Evolutionary conservation across 2,797 vertebrate genomes (phyloP), one percentile per base, ranked within the genome.

Genomic region (Epinephelus awoara): DNA sequence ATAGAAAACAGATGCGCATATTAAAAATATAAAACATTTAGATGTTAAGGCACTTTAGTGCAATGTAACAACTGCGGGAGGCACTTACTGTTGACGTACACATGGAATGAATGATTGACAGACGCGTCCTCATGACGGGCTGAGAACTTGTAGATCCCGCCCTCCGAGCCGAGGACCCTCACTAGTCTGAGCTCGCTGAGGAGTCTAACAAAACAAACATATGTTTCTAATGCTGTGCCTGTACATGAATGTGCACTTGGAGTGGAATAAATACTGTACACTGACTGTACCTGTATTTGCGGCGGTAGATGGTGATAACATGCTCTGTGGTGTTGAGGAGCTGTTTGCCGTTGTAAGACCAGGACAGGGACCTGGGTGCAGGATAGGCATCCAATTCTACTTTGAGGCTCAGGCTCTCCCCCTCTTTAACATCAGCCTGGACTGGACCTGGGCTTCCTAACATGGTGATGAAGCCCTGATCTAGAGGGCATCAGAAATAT

Each of bases 11-110:
- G 2, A 73, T 0, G 62, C 2, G 62, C 6, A 73, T 29, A 23
- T 68, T 51, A 27, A 56, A 58, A 17, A 46, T n/a, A 13, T 23
- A 62, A 13, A 13, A 77, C 14, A 34, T 34, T 34, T 34, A 8
- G 13, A 47, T 23, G 46, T 3, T 58, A 10, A 2, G 21, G 9
- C 19, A 8, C 34, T 9, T 10, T 4, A 6, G n/a, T 57, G 19
- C 10, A 46, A 23, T 21, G 2, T 3, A 69, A 19, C 2, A 42
- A 14, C n/a, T n/a, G 38, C 18, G 29, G 42, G 49, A 46, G 10
- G 3, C 59, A 97, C 98, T 97, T 94, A 99, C 98, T 98, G 86
- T 95, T 97, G 88, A 99, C 97, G 7, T 97, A 98, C 75, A 99
- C 96, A 7, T 92, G 94, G 90, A 99, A 99, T 3, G 94, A 94